Evolutionary conservation across 2,797 vertebrate species (phyloP).

Genomic region (Danio jaintianensis): DNA sequence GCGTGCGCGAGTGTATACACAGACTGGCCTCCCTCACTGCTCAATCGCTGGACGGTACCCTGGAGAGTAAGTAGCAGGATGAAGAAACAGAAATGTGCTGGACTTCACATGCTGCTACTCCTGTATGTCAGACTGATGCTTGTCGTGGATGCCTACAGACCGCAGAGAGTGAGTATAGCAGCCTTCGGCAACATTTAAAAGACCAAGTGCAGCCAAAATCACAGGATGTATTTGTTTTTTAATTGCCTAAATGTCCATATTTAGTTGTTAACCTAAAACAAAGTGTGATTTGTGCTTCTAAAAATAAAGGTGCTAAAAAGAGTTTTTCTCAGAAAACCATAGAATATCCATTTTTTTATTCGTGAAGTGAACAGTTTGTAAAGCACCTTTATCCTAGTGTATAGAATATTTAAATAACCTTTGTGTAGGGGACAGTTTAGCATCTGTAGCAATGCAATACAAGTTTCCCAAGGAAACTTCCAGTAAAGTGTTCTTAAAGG

Average conservation of each 20-base stretch:
- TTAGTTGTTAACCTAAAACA: neutral
- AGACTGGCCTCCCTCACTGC: conserved; percentile 36
- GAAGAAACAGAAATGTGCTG: conserved; percentile 55
- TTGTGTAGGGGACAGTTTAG: too few species aligned
- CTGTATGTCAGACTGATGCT: conserved; percentile 54
- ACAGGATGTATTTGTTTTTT: neutral
- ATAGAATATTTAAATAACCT: too few species aligned
- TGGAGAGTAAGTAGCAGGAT: conserved; percentile 54
- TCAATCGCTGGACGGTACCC: conserved; percentile 33
- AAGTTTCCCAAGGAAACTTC: neutral
- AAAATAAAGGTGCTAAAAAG: neutral
- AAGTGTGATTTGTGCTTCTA: neutral
- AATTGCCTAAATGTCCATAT: neutral
- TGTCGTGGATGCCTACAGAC: conserved; percentile 50
- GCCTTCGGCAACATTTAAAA: conserved; percentile 11
- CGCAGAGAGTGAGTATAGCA: conserved; percentile 56
- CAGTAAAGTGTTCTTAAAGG: neutral
- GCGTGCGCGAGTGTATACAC: conserved; percentile 36
- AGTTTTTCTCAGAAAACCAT: neutral
- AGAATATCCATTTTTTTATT: too few species aligned
- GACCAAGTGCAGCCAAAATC: neutral
- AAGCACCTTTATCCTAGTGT: too few species aligned
- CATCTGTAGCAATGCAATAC: neutral
- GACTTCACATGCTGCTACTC: conserved; percentile 51
- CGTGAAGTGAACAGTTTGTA: too few species aligned